Conservation (phyloP, 2,888 invertebrate genomes). For the Chymomyza procnemis region DNA sequence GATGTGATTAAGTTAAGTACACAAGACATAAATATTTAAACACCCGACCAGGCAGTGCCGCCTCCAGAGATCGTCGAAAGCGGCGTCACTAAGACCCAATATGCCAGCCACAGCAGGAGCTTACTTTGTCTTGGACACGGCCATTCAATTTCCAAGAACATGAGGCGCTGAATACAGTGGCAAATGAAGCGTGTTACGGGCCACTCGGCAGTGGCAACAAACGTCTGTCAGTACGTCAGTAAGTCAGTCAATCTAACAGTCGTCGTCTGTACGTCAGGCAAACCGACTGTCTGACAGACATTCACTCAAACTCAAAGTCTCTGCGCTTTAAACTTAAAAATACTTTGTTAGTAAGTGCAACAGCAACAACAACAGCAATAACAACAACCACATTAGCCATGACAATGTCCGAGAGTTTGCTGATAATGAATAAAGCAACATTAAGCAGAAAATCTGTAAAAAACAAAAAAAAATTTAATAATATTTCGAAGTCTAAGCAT, state of each 20-base stretch:
- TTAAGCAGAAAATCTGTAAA: not conserved
- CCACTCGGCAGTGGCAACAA: constrained; percentile 13
- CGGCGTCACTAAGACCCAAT: not conserved
- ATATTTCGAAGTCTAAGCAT: not conserved
- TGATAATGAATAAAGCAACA: not conserved
- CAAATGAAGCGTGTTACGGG: constrained; percentile 50
- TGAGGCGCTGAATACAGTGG: constrained; percentile 4
- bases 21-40: constrained; percentile 72
- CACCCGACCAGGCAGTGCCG: constrained; percentile 27
- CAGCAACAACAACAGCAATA: not conserved
- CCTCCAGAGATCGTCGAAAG: not conserved
- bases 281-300: not conserved
- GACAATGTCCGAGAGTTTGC: not conserved
- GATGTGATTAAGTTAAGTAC: constrained; percentile 72
- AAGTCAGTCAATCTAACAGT: not conserved
- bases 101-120: constrained; percentile 28
- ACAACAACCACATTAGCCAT: not conserved
- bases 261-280: not conserved
- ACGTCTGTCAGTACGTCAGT: not conserved
- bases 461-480: not conserved
- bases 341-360: not conserved
- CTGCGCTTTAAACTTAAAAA: not conserved
- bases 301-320: not conserved
- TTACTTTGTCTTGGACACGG: not conserved
- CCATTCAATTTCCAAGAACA: not conserved